A percentile compares a stretch with the other conserved stretches of the same genome.
Conservation (phyloP, 2,888 invertebrate genomes). For the Diloba caeruleocephala region DNA sequence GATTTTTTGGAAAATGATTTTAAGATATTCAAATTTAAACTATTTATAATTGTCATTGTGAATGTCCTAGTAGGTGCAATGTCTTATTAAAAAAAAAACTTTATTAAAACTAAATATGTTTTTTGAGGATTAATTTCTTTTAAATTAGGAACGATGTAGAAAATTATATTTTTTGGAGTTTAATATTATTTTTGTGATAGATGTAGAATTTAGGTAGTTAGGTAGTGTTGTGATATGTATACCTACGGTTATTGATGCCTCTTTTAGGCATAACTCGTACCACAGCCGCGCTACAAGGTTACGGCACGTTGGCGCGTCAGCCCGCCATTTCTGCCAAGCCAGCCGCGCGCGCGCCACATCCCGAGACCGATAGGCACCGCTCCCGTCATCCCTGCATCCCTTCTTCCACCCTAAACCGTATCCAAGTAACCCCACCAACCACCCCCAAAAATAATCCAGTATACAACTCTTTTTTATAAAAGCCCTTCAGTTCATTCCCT, state of each 20-base stretch:
- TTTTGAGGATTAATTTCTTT: too few relatives aligned
- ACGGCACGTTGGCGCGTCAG: conserved; percentile 52
- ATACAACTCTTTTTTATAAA: conserved; percentile 13
- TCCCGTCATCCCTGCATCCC: conserved; percentile 38
- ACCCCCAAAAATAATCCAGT: conserved; percentile 13
- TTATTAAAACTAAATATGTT: too few relatives aligned
- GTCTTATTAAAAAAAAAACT: too few relatives aligned
- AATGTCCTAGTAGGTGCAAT: too few relatives aligned
- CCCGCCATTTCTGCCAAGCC: conserved; percentile 73
- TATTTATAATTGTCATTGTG: too few relatives aligned
- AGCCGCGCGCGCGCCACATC: conserved; percentile 72
- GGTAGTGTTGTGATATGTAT: conserved; percentile 53
- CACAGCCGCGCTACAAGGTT: conserved; percentile 68
- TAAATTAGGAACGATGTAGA: not conserved
- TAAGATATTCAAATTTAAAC: too few relatives aligned
- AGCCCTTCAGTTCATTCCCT: conserved; percentile 11
- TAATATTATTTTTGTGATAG: conserved; percentile 12
- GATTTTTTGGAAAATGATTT: not conserved
- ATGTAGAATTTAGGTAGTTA: conserved; percentile 47
- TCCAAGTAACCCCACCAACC: conserved; percentile 31
- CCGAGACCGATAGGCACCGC: conserved; percentile 36
- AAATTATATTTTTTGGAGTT: not conserved
- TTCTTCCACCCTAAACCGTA: conserved; percentile 22
- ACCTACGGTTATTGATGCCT: conserved; percentile 64
- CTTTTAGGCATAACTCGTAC: conserved; percentile 72